Base-by-base conservation (phyloP, 1,140 invertebrate species). In the Polyergus mexicanus region DNA sequence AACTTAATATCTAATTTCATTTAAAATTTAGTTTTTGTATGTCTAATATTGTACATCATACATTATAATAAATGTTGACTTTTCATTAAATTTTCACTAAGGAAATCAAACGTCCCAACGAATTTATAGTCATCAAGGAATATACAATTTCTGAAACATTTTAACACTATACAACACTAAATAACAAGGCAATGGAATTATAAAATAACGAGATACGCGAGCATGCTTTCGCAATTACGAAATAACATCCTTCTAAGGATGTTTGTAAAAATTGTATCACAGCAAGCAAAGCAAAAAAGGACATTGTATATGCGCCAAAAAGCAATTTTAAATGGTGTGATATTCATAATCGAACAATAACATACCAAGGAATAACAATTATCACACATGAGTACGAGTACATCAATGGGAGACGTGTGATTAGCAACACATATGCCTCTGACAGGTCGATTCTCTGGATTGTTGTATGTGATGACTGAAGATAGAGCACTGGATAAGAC, bases 401-500 rank as follows among this genome's bases (percentile, higher is more conserved):
- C 99, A 95, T 99, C 99, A 88, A 99, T 99, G 1, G 99, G 99
- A 81, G 99, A 99, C 0, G 99, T 99, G 95, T 99, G 99, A 96
- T 99, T 99, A 68, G 99, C 99, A 25, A 99, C 99, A 96, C 99
- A 99, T 91, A 99, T 99, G 47, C 99, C 98, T 78, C 95, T 95
- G 84, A 96, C 95, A 38, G 98, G 98, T 87, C 96, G 96, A 94
- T 98, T 98, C 92, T 98, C 96, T 63, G 96, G 94, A 94, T 98
- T 98, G 95, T 99, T 98, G 95, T 99, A 99, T 28, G 96, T 98
- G 84, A 99, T 97, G 87, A 99, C 98, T 56, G 98, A 97, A 8
- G 98, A 98, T 71, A 99, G 96, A 44, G 98, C 98, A 68, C 98
- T 97, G 62, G 98, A 98, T 68, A 99, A 95, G 88, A 99, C 96